phyloP scores from a whole-genome alignment of 2,888 invertebrate species.

The Andrena praecox region DNA sequence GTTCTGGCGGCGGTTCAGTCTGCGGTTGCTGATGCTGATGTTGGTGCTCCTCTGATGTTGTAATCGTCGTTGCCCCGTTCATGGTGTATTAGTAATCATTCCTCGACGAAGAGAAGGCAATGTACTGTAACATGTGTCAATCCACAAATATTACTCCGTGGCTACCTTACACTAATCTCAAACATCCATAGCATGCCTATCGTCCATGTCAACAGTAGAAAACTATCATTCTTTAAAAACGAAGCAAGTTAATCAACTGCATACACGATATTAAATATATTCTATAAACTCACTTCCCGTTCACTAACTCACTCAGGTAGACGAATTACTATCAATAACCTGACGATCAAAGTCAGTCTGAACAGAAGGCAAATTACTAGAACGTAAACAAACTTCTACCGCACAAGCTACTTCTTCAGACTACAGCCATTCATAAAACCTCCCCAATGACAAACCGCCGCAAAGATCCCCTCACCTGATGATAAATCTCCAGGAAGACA shows the following conservation, averaged over 20 bases:
- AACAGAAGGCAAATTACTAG: not conserved
- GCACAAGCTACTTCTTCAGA: not conserved
- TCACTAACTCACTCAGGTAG: not conserved
- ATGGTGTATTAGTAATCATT: slow-evolving; percentile 68
- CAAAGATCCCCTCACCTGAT: slow-evolving; percentile 35
- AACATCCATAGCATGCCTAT: not conserved
- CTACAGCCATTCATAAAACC: not conserved
- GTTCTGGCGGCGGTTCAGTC: slow-evolving; percentile 80
- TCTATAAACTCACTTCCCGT: not conserved
- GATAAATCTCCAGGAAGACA: not conserved
- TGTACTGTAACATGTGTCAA: slow-evolving; percentile 43
- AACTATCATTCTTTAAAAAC: not conserved
- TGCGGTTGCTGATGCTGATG: slow-evolving; percentile 80
- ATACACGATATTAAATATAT: too few relatives aligned
- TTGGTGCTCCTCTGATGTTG: slow-evolving; percentile 79
- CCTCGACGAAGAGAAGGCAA: slow-evolving; percentile 19
- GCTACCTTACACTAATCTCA: not conserved
- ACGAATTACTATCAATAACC: not conserved
- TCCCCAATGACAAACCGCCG: not conserved
- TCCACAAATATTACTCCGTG: slow-evolving; percentile 9
- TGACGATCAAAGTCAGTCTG: not conserved
- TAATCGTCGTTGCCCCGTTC: slow-evolving; percentile 81
- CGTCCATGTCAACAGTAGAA: not conserved
- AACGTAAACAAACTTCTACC: not conserved
- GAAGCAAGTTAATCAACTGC: not conserved